Percentiles rank a stretch among this genome's conserved stretches.
phyloP scores from a whole-genome alignment of 2,113 vertebrate species.

The Carassius auratus region DNA sequence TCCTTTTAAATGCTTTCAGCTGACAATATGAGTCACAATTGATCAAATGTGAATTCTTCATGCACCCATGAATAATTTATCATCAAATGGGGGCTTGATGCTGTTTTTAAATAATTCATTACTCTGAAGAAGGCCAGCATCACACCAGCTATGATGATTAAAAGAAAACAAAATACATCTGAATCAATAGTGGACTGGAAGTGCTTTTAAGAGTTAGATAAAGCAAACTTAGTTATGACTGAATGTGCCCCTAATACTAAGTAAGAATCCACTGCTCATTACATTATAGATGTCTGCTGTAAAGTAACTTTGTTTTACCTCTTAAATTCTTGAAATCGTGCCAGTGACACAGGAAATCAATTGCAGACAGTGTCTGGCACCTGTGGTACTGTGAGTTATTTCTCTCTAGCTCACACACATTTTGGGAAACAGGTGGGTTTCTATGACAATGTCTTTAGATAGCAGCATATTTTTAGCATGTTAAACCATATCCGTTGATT shows the following conservation, averaged over 20 bases:
- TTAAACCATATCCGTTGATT: slow-evolving; percentile 33
- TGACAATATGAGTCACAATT: slow-evolving; percentile 63
- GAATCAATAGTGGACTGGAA: slow-evolving; percentile 46
- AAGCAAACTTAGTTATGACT: slow-evolving; percentile 2
- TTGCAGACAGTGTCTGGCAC: slow-evolving; percentile 45
- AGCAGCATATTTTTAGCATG: slow-evolving; percentile 40
- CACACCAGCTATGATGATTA: slow-evolving; percentile 56
- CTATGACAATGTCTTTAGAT: slow-evolving; percentile 31
- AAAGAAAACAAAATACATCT: slow-evolving; percentile 55
- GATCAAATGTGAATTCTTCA: slow-evolving; percentile 57
- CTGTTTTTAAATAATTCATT: slow-evolving; percentile 63
- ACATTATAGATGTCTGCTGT: slow-evolving; percentile 5
- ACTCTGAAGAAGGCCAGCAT: slow-evolving; percentile 50
- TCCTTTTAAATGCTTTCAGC: slow-evolving; percentile 46
- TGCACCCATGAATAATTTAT: slow-evolving; percentile 59
- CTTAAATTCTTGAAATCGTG: slow-evolving; percentile 25
- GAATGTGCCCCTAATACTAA: slow-evolving; percentile 1
- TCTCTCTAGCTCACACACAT: neutral
- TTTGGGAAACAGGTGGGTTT: slow-evolving; percentile 37
- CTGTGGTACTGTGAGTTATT: slow-evolving; percentile 19
- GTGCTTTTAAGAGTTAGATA: slow-evolving; percentile 6
- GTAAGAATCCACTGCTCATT: slow-evolving; percentile 6
- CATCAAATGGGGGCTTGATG: slow-evolving; percentile 60
- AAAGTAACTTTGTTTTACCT: slow-evolving; percentile 25
- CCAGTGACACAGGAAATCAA: slow-evolving; percentile 33